Evolutionary conservation across 1,140 invertebrate species (phyloP).

Genomic region (Zelostemma sp.): DNA sequence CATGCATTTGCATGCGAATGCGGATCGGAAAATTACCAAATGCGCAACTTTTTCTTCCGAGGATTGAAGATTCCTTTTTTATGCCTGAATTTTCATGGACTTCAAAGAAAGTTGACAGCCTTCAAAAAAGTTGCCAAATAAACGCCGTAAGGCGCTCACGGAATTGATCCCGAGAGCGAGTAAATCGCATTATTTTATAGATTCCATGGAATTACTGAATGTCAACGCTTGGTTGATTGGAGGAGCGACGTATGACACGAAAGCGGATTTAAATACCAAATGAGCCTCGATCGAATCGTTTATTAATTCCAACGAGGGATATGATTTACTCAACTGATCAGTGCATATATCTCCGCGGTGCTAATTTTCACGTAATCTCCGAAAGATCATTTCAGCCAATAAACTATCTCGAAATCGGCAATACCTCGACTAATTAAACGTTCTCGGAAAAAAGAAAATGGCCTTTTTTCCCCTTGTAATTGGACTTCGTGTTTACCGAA

Average conservation of each 20-base stretch:
- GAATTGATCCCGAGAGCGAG: neutral
- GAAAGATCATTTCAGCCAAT: neutral
- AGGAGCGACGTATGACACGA: neutral
- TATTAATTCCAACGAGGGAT: slow-evolving; percentile 4
- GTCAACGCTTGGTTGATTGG: neutral
- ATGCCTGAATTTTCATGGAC: too few relatives aligned
- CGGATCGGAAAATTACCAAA: neutral
- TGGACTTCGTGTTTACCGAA: neutral
- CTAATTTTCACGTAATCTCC: slow-evolving; percentile 3
- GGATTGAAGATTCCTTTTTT: too few relatives aligned
- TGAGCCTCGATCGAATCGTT: slow-evolving; percentile 1
- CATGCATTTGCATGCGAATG: neutral
- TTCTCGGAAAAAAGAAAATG: neutral
- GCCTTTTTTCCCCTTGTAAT: neutral
- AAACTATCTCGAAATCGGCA: neutral
- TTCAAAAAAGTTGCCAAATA: too few relatives aligned
- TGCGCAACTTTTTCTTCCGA: neutral
- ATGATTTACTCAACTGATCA: slow-evolving; percentile 2
- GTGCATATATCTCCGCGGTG: neutral
- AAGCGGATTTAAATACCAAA: slow-evolving; percentile 1
- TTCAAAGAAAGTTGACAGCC: too few relatives aligned
- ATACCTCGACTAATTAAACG: neutral
- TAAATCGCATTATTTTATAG: neutral
- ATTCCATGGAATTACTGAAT: neutral
- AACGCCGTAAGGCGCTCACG: too few relatives aligned